A percentile compares a stretch with the other conserved stretches of the same genome.
phyloP scores from a whole-genome alignment of 2,797 vertebrate genomes.

The Sandelia bainsii region DNA sequence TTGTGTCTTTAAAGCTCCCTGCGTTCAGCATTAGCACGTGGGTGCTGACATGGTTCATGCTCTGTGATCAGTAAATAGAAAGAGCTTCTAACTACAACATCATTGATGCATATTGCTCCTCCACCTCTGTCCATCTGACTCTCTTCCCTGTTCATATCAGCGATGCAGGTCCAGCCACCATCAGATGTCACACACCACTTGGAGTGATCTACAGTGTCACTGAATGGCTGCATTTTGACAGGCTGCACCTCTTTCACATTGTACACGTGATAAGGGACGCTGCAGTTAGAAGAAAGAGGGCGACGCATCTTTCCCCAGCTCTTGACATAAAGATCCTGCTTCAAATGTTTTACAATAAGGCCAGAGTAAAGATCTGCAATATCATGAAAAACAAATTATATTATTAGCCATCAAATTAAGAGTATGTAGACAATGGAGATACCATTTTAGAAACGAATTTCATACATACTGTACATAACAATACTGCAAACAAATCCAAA shows the following conservation, averaged over 20 bases:
- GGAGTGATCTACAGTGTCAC: constrained; percentile 65
- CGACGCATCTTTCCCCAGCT: constrained; percentile 55
- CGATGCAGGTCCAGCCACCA: constrained; percentile 54
- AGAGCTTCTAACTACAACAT: constrained; percentile 1
- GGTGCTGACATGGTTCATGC: constrained; percentile 5
- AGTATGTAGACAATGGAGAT: not conserved
- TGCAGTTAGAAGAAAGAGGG: constrained; percentile 59
- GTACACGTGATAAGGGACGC: constrained; percentile 43
- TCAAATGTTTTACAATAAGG: constrained; percentile 24
- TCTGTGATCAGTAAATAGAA: not conserved
- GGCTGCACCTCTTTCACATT: constrained; percentile 45
- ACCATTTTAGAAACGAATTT: not conserved
- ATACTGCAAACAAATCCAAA: not conserved
- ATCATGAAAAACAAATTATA: not conserved
- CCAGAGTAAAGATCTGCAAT: constrained; percentile 71
- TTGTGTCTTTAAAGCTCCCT: constrained; percentile 27
- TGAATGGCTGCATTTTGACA: rapidly evolving
- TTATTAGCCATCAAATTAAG: not conserved
- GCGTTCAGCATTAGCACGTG: not conserved
- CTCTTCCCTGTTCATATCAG: constrained; percentile 70
- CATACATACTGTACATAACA: not conserved
- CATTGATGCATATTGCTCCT: constrained; percentile 62
- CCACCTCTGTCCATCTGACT: constrained; percentile 70
- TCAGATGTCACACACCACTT: constrained; percentile 64
- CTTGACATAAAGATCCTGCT: constrained; percentile 47